These are phyloP conservation scores for Delia radicum DNA, from an alignment of 1,140 invertebrate species.

Conservation along the genomic window DNA sequence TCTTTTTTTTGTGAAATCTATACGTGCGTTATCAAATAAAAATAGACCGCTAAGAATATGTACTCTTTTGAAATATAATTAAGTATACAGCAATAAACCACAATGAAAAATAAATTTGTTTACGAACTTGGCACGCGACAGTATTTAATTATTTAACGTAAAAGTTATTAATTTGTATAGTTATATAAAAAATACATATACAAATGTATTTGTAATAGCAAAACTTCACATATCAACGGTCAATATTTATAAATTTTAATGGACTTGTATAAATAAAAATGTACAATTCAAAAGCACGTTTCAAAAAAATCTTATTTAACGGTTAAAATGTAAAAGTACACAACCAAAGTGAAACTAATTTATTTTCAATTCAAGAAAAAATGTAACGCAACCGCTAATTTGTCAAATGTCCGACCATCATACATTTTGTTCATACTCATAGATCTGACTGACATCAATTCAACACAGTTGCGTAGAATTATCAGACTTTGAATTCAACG, in stretches of 20 bases:
- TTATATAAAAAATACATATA: background rate
- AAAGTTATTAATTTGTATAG: background rate
- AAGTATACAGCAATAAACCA: no score
- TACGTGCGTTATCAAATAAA: no score
- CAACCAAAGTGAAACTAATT: constrained; percentile 4
- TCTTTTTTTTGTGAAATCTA: no score
- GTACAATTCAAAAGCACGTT: background rate
- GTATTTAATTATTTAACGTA: background rate
- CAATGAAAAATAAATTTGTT: no score
- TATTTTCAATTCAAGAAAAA: background rate
- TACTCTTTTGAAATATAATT: no score
- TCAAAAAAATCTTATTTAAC: background rate
- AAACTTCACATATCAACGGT: background rate
- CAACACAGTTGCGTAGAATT: background rate
- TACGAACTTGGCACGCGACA: background rate
- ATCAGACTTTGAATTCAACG: background rate
- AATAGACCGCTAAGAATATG: no score
- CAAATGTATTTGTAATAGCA: background rate
- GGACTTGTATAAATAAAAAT: background rate
- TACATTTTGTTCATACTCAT: background rate
- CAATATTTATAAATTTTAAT: background rate
- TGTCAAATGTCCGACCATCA: constrained; percentile 20
- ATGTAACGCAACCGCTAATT: constrained; percentile 7
- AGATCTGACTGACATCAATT: background rate
- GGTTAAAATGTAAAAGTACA: background rate